Percentiles rank a stretch among this genome's conserved stretches.
Evolutionary conservation across 1,140 invertebrate genomes (phyloP).

Genomic region (Acromyrmex echinatior): DNA sequence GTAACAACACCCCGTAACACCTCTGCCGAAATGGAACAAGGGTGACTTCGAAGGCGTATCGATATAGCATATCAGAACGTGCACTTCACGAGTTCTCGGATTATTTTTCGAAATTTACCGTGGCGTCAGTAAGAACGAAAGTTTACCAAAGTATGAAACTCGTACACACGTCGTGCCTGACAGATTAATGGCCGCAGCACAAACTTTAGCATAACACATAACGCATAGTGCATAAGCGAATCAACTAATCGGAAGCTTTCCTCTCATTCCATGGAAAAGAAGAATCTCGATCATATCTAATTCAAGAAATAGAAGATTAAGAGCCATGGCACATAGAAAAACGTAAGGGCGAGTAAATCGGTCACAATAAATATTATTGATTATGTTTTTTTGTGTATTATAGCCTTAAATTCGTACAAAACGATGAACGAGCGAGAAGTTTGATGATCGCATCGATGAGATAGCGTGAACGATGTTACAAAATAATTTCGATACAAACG

Average conservation of each 20-base stretch:
- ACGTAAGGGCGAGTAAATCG: too few relatives aligned
- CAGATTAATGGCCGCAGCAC: too few relatives aligned
- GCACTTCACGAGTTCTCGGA: neutral
- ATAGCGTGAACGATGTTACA: neutral
- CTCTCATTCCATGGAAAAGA: too few relatives aligned
- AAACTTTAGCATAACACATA: too few relatives aligned
- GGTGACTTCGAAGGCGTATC: neutral
- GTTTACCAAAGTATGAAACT: neutral
- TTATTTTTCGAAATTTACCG: slow-evolving; percentile 14
- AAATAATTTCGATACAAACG: slow-evolving; percentile 4
- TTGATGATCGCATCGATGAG: neutral
- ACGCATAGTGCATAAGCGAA: too few relatives aligned
- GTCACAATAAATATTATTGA: too few relatives aligned
- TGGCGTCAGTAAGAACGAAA: neutral
- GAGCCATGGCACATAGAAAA: too few relatives aligned
- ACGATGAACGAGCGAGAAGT: neutral
- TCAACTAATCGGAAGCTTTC: too few relatives aligned
- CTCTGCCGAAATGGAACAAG: slow-evolving; percentile 12
- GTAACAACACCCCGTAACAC: neutral
- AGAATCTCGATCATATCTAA: neutral
- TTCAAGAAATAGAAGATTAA: neutral
- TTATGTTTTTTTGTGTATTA: too few relatives aligned
- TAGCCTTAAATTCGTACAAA: neutral
- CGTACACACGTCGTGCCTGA: too few relatives aligned
- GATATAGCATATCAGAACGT: neutral